phyloP scores from a whole-genome alignment of 2,113 vertebrate species.

The Mobula birostris region DNA sequence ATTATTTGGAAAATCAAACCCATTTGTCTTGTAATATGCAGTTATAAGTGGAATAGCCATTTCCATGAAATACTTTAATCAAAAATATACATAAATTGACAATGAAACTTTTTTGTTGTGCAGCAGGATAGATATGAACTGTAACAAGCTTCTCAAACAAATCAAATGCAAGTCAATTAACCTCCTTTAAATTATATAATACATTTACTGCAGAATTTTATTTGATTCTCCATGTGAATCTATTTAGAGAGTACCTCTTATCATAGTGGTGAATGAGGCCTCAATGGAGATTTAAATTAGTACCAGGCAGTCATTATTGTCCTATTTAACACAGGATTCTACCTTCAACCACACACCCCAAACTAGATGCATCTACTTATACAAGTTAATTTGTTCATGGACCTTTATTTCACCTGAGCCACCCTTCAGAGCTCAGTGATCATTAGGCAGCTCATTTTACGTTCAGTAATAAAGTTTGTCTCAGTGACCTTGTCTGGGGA shows the following conservation, averaged over 20 bases:
- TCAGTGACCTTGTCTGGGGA: background rate
- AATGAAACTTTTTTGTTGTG: background rate
- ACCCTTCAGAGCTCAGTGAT: background rate
- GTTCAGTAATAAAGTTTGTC: background rate
- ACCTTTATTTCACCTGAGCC: background rate
- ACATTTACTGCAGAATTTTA: background rate
- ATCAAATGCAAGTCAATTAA: background rate
- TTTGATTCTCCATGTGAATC: background rate
- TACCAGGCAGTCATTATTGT: background rate
- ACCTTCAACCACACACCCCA: too few species aligned
- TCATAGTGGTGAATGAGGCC: background rate
- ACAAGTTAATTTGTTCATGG: background rate
- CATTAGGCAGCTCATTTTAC: background rate
- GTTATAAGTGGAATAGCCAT: background rate
- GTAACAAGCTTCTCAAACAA: background rate
- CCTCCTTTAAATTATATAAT: background rate
- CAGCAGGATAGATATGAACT: background rate
- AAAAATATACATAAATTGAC: conserved; percentile 19
- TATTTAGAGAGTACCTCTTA: background rate
- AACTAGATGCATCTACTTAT: background rate
- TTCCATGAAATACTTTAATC: background rate
- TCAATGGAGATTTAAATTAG: background rate
- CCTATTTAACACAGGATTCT: background rate
- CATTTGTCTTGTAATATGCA: background rate
- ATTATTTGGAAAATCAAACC: conserved; percentile 24